Base-by-base conservation (phyloP, 2,888 invertebrate species). In the Sturmia bella region DNA sequence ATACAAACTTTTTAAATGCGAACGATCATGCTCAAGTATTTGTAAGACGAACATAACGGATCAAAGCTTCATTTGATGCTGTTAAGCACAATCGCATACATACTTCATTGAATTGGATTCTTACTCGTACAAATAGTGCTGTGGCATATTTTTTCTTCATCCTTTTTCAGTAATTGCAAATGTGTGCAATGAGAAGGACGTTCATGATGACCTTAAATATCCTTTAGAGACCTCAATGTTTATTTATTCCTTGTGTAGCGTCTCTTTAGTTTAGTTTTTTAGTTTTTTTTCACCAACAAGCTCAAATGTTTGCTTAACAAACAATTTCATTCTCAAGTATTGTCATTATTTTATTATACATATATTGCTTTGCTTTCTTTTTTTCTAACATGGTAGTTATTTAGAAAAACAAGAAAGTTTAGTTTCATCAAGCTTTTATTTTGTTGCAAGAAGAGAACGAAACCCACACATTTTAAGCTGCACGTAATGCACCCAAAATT, bases 61-160 rank as follows among this genome's bases (percentile, higher is more conserved):
- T 41, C 39, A 59, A 21, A 41, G 39, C 39, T 59, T 59, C 41
- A 59, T 59, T 59, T 59, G 59, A 41, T 59, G 59, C 21, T n/a
- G 21, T 39, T 57, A 39, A 57, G 19, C 11, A 57, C 32, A 32
- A 32, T 32, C 32, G 32, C 32, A 32, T 9, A 32, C 12, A 37
- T 1, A 0, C 9, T 7, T 3, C 32, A 7, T 19, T 19, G 13
- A 5, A 19, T 3, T 15, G 19, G 1, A 2, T 1, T 1, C 37
- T 17, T 9, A 32, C 32, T 32, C 7, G 32, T 32, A 32, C 32
- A 32, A 32, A 32, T 9, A 27, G 27, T 27, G 5, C 32, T 32
- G 32, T 32, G 32, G 3, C 9, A 1, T 5, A 6, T 7, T 32
- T 32, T 1, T 32, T 32, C 1, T 7, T 9, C 32, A 6, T 32